Evolutionary conservation across 92 coral and sea anemone genomes (phyloP).

Genomic region (Metridium senile): DNA sequence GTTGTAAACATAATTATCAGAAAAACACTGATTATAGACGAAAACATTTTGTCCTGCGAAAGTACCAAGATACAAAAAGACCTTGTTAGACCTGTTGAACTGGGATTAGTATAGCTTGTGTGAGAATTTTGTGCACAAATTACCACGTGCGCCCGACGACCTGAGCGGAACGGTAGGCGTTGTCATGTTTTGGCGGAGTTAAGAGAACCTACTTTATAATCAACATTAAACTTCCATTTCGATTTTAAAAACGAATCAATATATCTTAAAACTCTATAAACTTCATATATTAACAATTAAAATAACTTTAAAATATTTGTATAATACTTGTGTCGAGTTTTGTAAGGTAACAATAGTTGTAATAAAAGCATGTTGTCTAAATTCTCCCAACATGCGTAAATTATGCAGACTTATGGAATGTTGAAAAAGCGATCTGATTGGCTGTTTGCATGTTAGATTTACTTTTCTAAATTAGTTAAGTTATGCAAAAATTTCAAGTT

Average conservation of each 20-base stretch:
- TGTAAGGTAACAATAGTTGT: background rate
- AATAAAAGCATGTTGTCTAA: background rate
- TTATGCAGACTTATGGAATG: background rate
- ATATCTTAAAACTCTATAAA: background rate
- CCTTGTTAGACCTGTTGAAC: constrained; percentile 1
- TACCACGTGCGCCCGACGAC: constrained; percentile 36
- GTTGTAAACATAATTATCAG: background rate
- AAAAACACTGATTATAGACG: no score
- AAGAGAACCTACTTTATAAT: constrained; percentile 13
- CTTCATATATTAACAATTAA: background rate
- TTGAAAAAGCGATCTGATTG: background rate
- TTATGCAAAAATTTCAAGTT: background rate
- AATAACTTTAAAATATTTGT: background rate
- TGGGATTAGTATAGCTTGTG: background rate
- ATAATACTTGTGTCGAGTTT: background rate
- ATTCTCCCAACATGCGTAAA: background rate
- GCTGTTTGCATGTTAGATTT: background rate
- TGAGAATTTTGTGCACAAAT: background rate
- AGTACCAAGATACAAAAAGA: background rate
- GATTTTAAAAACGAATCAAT: background rate
- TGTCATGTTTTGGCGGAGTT: constrained; percentile 1
- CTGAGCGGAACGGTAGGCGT: constrained; percentile 33
- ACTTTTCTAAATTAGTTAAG: background rate
- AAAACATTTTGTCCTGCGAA: background rate
- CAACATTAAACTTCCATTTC: background rate